Conservation (phyloP, 64 coral and sea anemone genomes). For the Porites lutea region DNA sequence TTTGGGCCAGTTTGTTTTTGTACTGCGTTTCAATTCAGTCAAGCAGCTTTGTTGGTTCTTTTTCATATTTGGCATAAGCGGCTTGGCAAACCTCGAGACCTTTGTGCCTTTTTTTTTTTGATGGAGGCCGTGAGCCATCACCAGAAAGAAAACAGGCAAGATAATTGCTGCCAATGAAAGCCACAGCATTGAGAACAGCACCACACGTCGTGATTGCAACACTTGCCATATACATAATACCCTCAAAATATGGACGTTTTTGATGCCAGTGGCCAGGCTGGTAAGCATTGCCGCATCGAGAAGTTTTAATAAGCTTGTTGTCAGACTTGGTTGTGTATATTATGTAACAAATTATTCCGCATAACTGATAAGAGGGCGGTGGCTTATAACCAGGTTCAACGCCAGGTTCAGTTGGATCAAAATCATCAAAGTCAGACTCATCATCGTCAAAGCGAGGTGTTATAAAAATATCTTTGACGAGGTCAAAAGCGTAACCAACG, state of each 20-base stretch:
- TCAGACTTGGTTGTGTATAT: not conserved
- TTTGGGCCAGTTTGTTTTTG: not conserved
- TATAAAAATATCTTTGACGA: too few species aligned
- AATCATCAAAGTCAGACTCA: too few species aligned
- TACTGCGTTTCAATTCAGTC: constrained; percentile 29
- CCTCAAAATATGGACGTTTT: not conserved
- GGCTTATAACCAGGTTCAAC: too few species aligned
- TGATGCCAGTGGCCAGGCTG: not conserved
- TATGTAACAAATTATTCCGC: too few species aligned
- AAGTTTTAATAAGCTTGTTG: constrained; percentile 30
- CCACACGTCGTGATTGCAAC: constrained; percentile 50
- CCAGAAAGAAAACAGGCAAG: constrained; percentile 20
- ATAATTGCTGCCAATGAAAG: constrained; percentile 53
- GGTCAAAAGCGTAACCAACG: too few species aligned
- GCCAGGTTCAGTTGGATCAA: too few species aligned
- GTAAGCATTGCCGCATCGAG: constrained; percentile 24
- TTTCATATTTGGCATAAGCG: not conserved
- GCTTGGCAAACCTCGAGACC: constrained; percentile 56
- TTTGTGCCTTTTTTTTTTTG: constrained; percentile 15
- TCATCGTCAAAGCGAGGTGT: too few species aligned
- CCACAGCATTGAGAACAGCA: constrained; percentile 46
- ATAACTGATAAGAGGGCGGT: too few species aligned
- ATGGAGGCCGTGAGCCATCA: not conserved
- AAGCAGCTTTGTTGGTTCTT: constrained; percentile 15
- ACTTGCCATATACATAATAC: not conserved